Base-by-base conservation (phyloP, 2,888 invertebrate genomes). In the Drosophila cognata region DNA sequence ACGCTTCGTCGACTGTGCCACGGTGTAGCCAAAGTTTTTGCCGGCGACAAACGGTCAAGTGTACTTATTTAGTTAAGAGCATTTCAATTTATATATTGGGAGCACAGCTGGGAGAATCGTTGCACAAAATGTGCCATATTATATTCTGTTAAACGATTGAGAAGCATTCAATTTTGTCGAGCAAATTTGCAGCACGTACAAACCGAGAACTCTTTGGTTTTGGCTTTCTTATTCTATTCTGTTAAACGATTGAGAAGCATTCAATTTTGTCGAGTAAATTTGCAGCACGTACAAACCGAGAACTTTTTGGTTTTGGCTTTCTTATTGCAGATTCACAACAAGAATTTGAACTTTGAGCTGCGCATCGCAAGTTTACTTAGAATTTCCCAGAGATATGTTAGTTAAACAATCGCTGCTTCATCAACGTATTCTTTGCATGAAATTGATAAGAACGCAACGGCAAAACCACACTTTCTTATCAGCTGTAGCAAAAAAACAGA, bases 1-100 rank as follows among this genome's bases (percentile, higher is more conserved):
- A 88, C 79, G 88, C 88, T 81, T 76, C 76, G 88, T 65, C 82
- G 70, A 67, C 57, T 82, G 66, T 82, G 68, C 67, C 65, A 41
- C 51, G 55, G 56, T 66, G 50, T 61, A 60, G 73, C 25, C 71
- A 58, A 69, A 77, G 70, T 72, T 69, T 63, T 63, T 58, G 48
- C 50, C 59, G 48, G 46, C 46, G 36, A 25, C 46, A 63, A 57
- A 66, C 59, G 59, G 48, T 67, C 60, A 77, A 64, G 64, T 77
- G 61, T n/a, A 38, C n/a, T 38, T 56, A 64, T 64, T 59, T 53
- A 28, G 28, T 61, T 36, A 48, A 56, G 31, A 61, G 58, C 36
- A 55, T n/a, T 59, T 52, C 41, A 56, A 71, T 64, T 46, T 33
- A 21, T 52, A 41, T 41, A 31, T 38, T 46, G 46, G 16, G 25